phyloP scores from a whole-genome alignment of 1,140 invertebrate species.

The Holcopasites calliopsidis region DNA sequence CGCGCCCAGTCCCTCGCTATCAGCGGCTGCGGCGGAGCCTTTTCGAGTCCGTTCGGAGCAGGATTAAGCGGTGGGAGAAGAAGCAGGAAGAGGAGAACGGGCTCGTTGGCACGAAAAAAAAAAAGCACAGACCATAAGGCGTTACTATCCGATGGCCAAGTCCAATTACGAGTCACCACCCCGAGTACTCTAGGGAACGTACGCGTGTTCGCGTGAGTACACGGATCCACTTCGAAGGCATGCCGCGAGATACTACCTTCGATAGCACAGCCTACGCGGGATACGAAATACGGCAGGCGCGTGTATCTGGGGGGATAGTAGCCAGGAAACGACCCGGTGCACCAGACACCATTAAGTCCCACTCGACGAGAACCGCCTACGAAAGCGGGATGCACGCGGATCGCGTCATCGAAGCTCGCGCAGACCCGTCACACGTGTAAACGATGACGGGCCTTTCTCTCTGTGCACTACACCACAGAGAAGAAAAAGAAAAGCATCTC shows the following conservation, averaged over 20 bases:
- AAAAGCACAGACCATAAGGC: slow-evolving; percentile 41
- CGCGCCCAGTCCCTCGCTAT: slow-evolving; percentile 9
- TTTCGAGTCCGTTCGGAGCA: neutral
- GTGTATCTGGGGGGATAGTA: slow-evolving; percentile 25
- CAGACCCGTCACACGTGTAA: neutral
- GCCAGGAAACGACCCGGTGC: slow-evolving; percentile 51
- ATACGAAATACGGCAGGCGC: slow-evolving; percentile 40
- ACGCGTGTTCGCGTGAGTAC: slow-evolving; percentile 5
- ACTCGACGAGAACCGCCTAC: no score
- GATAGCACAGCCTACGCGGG: slow-evolving; percentile 42
- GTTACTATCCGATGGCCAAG: slow-evolving; percentile 27
- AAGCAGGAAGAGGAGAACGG: neutral
- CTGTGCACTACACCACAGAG: neutral
- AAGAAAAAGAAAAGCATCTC: neutral
- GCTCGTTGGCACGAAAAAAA: neutral
- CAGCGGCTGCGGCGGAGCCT: neutral
- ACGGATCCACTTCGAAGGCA: slow-evolving; percentile 31
- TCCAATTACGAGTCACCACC: slow-evolving; percentile 41
- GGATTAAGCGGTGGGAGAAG: no score
- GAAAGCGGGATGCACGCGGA: slow-evolving; percentile 32
- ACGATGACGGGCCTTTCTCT: neutral
- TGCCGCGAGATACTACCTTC: slow-evolving; percentile 38
- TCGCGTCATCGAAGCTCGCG: slow-evolving; percentile 33
- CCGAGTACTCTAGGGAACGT: neutral
- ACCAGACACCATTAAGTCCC: slow-evolving; percentile 54